Evolutionary conservation across 2,888 invertebrate species (phyloP), one percentile per base, ranked within the genome.

Genomic region (Mimumesa dahlbomi): DNA sequence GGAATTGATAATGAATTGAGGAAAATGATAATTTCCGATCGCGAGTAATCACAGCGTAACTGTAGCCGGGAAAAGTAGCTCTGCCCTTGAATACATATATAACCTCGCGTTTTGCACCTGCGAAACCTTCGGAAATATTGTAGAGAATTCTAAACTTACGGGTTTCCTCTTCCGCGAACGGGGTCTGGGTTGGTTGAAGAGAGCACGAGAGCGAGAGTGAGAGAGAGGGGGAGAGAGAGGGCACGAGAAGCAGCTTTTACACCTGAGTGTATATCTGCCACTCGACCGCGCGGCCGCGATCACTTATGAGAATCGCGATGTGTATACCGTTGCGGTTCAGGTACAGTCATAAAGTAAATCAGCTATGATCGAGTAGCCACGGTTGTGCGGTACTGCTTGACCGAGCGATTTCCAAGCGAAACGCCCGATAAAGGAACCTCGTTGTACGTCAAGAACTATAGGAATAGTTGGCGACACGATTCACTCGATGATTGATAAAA

Each of bases 331-430:
- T 62, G 65, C 61, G 61, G 54, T 75, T 58, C 73, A 52, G 46
- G 57, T 52, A 54, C 25, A 69, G 67, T 76, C 74, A 56, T 79
- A 77, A 79, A 77, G 77, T 79, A 81, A 79, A 79, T 79, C 77
- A 65, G 64, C 53, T 75, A 71, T 69, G 77, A 79, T 77, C 67
- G 70, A 66, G 52, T 48, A 64, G 66, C 64, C 54, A 21, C 18
- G 65, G 54, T 58, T 22, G 36, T n/a, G 9, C 45, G 45, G 21
- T n/a, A 22, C 16, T 31, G 45, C 19, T 19, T 25, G 16, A 34
- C n/a, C 76, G 69, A 67, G 77, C 66, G 54, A 75, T 72, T 73
- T 73, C 62, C 31, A 14, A 63, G 42, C 31, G 21, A 50, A 42
- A 42, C 18, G 58, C 54, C 63, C 59, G 61, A 64, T 53, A 45